Conservation (phyloP, 2,888 invertebrate genomes). For the Linyphia triangularis region DNA sequence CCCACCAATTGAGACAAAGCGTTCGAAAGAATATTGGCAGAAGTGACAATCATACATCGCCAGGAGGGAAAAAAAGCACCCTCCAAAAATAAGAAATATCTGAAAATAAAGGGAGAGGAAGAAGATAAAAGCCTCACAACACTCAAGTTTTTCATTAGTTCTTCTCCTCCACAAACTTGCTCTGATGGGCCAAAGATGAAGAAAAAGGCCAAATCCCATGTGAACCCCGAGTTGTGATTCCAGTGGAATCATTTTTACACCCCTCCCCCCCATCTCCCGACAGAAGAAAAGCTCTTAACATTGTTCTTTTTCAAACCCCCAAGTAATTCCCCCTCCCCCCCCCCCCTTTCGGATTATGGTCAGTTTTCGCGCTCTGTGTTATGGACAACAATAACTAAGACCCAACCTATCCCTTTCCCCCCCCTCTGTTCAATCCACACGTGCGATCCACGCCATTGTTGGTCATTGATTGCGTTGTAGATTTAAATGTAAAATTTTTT, state of each 20-base stretch:
- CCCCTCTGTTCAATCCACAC: background rate
- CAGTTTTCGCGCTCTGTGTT: constrained; percentile 62
- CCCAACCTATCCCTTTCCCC: background rate
- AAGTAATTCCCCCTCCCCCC: background rate
- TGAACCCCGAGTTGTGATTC: constrained; percentile 59
- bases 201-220: constrained; percentile 25
- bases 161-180: constrained; percentile 59
- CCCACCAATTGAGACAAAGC: too few relatives aligned
- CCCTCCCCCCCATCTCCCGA: background rate
- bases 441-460: constrained; percentile 43
- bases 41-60: too few relatives aligned
- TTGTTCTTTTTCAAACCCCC: constrained; percentile 10
- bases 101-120: constrained; percentile 37
- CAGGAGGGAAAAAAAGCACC: too few relatives aligned
- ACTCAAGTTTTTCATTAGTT: constrained; percentile 76
- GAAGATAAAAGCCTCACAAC: constrained; percentile 39
- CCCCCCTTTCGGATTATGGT: constrained; percentile 64
- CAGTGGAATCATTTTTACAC: constrained; percentile 39
- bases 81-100: constrained; percentile 57
- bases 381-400: constrained; percentile 73
- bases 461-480: too few relatives aligned
- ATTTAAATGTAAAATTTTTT: too few relatives aligned
- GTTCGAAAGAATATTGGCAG: too few relatives aligned
- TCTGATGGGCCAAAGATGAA: constrained; percentile 73
- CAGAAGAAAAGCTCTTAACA: constrained; percentile 40